Percentiles rank a stretch among this genome's conserved stretches.
Evolutionary conservation across 2,888 invertebrate species (phyloP).

Genomic region (Acleris emargana): DNA sequence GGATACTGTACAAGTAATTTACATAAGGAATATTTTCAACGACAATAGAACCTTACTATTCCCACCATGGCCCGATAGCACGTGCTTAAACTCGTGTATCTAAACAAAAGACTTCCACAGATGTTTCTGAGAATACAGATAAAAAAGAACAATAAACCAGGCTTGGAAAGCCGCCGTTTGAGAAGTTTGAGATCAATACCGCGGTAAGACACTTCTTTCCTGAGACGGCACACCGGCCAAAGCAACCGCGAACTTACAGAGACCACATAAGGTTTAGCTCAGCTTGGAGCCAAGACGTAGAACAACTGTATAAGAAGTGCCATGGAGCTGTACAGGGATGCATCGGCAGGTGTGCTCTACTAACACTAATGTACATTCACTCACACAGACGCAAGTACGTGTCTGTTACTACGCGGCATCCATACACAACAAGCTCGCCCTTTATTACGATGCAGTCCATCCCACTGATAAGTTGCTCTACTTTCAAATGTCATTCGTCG

Average conservation of each 20-base stretch:
- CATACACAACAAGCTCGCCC: constrained; percentile 60
- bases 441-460: constrained; percentile 53
- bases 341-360: constrained; percentile 44
- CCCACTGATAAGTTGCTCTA: constrained; percentile 56
- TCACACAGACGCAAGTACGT: constrained; percentile 47
- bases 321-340: constrained; percentile 33
- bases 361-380: constrained; percentile 43
- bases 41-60: constrained; percentile 38
- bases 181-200: constrained; percentile 58
- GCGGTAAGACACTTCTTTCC: constrained; percentile 50
- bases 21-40: constrained; percentile 27
- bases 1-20: constrained; percentile 8
- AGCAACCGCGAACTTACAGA: constrained; percentile 7
- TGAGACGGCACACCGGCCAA: neutral
- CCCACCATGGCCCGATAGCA: constrained; percentile 52
- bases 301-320: constrained; percentile 25
- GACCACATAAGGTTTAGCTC: neutral
- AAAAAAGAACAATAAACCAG: constrained; percentile 54
- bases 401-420: constrained; percentile 40
- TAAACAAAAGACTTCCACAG: constrained; percentile 63
- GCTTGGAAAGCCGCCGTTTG: constrained; percentile 50
- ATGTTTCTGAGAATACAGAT: constrained; percentile 60
- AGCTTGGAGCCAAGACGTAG: neutral
- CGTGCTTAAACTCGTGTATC: constrained; percentile 60
- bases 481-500: constrained; percentile 34